Evolutionary conservation across 2,888 invertebrate genomes (phyloP).

Genomic region (Pseudanteris insignis): DNA sequence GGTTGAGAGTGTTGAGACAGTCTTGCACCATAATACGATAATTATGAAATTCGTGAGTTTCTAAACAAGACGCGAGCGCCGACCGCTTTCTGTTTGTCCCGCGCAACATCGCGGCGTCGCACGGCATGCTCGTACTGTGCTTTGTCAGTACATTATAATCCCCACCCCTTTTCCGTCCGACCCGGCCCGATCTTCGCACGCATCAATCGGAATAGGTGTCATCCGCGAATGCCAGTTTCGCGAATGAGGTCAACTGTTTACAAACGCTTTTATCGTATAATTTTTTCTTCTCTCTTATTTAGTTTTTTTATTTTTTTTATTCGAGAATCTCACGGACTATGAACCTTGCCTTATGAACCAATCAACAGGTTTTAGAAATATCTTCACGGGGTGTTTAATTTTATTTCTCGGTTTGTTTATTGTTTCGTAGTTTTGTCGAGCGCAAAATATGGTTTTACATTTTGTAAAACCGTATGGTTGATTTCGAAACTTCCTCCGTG

Average conservation of each 20-base stretch:
- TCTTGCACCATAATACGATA: constrained; percentile 64
- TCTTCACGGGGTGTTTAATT: no score
- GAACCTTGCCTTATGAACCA: no score
- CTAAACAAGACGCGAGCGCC: constrained; percentile 55
- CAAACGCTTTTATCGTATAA: not conserved
- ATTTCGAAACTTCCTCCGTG: no score
- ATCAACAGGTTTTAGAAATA: no score
- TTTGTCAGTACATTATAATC: constrained; percentile 14
- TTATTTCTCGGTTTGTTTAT: not conserved
- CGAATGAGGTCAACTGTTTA: constrained; percentile 18
- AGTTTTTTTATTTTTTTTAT: not conserved
- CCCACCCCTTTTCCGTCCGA: not conserved
- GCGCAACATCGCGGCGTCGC: constrained; percentile 24
- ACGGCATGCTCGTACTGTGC: constrained; percentile 19
- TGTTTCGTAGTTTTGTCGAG: not conserved
- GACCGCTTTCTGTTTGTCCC: constrained; percentile 46
- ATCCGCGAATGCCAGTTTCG: constrained; percentile 4
- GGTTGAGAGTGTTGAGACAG: constrained; percentile 47
- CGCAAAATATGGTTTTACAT: no score
- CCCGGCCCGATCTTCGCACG: not conserved
- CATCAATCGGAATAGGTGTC: constrained; percentile 14
- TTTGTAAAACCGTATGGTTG: no score
- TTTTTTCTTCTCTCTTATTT: not conserved
- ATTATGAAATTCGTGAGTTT: constrained; percentile 66
- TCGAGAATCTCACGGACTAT: no score